Percentiles rank a stretch among this genome's conserved stretches.
phyloP scores from a whole-genome alignment of 2,113 vertebrate genomes.

The Pomatostomus ruficeps region DNA sequence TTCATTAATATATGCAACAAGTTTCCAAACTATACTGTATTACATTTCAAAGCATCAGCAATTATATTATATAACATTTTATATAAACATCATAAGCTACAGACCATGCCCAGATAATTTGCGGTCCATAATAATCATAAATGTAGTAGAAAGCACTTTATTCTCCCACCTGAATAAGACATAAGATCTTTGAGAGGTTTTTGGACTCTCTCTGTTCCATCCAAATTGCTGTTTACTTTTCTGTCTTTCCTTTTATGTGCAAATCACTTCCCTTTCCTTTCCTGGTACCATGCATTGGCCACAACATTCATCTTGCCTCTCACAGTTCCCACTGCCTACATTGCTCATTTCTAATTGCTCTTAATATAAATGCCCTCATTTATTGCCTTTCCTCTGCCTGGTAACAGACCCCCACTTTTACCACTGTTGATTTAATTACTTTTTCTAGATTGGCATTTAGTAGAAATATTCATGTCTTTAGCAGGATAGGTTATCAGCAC shows the following conservation, averaged over 20 bases:
- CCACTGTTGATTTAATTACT: slow-evolving; percentile 1
- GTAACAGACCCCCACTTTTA: background rate
- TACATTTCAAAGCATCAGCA: background rate
- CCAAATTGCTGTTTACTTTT: background rate
- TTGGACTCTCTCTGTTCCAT: background rate
- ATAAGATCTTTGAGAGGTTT: background rate
- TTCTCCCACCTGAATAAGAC: background rate
- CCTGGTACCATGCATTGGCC: background rate
- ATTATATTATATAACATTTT: background rate
- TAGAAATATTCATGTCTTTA: slow-evolving; percentile 21
- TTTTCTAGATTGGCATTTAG: slow-evolving; percentile 3
- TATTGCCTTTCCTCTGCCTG: background rate
- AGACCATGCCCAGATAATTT: background rate
- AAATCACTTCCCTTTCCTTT: background rate
- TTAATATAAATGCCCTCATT: background rate
- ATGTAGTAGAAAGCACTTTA: background rate
- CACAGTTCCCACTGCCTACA: background rate
- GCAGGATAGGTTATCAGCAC: background rate
- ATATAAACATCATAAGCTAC: background rate
- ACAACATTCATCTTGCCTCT: background rate
- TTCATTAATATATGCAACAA: background rate
- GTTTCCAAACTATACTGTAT: background rate
- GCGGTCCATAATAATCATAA: background rate
- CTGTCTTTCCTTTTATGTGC: background rate
- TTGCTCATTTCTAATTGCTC: background rate